These are phyloP conservation scores for Rhopilema esculentum DNA, from an alignment of 30 jellyfish, hydroid and myxozoan genomes.

Conservation along the genomic window DNA sequence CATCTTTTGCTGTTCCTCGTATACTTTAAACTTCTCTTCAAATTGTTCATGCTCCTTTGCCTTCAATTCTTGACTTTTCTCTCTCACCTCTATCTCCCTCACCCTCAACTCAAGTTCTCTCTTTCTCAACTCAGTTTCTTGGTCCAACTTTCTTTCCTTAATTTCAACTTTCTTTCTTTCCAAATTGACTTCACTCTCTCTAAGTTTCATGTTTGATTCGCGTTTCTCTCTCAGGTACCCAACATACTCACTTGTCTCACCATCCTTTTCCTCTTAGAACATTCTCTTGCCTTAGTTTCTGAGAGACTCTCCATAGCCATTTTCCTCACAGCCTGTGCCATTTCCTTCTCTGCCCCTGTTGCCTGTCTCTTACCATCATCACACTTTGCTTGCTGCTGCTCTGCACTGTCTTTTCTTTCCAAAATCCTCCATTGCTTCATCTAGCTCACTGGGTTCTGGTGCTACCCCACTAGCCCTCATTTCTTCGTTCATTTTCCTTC, in stretches of 20 bases:
- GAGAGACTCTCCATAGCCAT: background rate
- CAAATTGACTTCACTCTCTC: background rate
- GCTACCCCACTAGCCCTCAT: constrained; percentile 19
- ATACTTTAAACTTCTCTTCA: background rate
- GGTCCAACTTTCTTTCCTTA: background rate
- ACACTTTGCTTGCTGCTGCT: background rate
- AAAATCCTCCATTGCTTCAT: constrained; percentile 29
- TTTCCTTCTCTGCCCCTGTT: background rate
- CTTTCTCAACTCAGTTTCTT: background rate
- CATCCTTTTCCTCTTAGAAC: background rate
- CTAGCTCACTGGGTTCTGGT: constrained; percentile 20
- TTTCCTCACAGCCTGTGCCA: constrained; percentile 4
- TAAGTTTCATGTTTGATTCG: background rate
- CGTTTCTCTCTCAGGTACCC: constrained; percentile 11
- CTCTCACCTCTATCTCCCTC: constrained; percentile 7
- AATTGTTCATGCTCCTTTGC: background rate
- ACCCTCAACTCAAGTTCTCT: constrained; percentile 5
- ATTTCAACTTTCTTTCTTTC: constrained; percentile 15
- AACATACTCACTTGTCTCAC: constrained; percentile 25
- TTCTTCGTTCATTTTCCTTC: background rate
- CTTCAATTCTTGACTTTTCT: background rate
- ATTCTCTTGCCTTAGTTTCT: background rate
- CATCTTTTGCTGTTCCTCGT: too few relatives aligned
- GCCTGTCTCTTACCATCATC: background rate
- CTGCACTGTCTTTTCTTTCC: constrained; percentile 22